Evolutionary conservation across 2,797 vertebrate genomes (phyloP).

Genomic region (Scyliorhinus canicula): DNA sequence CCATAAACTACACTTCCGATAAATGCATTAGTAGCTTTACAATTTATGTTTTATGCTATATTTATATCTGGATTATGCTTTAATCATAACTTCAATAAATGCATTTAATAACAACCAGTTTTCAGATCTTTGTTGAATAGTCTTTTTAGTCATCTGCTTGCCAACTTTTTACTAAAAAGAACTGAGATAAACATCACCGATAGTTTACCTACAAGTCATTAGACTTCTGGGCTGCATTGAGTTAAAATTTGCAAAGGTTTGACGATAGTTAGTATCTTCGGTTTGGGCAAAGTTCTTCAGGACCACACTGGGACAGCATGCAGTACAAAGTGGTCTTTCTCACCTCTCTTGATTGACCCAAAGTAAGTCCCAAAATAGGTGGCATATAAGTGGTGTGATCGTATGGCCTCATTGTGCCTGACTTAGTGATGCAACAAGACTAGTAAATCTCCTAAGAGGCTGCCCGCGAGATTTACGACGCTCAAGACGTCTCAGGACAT

Average conservation of each 20-base stretch:
- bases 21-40: not conserved
- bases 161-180: not conserved
- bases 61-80: not conserved
- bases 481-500: too few relatives aligned
- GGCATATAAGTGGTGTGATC: too few relatives aligned
- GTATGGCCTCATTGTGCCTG: too few relatives aligned
- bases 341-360: not conserved
- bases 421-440: too few relatives aligned
- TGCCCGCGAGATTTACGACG: too few relatives aligned
- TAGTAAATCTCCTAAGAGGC: too few relatives aligned
- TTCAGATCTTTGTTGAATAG: slow-evolving; percentile 3
- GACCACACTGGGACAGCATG: not conserved
- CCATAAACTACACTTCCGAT: not conserved
- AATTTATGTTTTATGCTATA: not conserved
- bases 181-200: not conserved
- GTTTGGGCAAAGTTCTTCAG: not conserved
- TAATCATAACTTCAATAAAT: not conserved
- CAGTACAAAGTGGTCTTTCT: not conserved
- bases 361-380: not conserved
- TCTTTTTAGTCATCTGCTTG: not conserved
- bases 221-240: not conserved
- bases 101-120: not conserved
- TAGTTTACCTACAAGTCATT: not conserved
- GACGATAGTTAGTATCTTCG: not conserved
- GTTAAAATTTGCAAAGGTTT: not conserved